These are phyloP conservation scores for Physocephala rufipes DNA, from an alignment of 2,888 invertebrate species.

Conservation along the genomic window DNA sequence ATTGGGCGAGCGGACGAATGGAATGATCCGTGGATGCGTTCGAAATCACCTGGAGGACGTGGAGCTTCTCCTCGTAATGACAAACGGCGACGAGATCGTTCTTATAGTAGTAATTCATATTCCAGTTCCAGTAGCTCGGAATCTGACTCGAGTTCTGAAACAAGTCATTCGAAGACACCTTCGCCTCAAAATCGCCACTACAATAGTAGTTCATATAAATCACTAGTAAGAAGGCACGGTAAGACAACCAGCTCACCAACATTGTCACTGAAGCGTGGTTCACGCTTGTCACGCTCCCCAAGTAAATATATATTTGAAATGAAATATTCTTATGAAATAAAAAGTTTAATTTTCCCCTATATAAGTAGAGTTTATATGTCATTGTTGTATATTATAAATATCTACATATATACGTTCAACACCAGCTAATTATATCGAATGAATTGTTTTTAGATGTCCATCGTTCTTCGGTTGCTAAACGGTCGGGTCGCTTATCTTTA, in stretches of 20 bases:
- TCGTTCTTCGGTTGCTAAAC: constrained; percentile 52
- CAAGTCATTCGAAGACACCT: constrained; percentile 61
- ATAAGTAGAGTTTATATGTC: too few species aligned
- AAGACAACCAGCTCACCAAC: constrained; percentile 57
- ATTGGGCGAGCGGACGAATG: constrained; percentile 82
- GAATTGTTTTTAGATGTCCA: constrained; percentile 46
- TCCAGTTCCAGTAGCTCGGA: constrained; percentile 73
- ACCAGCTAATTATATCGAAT: not conserved
- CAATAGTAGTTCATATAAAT: constrained; percentile 56
- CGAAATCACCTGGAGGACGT: constrained; percentile 72
- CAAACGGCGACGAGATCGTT: constrained; percentile 59
- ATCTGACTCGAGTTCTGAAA: constrained; percentile 74
- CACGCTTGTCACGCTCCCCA: constrained; percentile 57
- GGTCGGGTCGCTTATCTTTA: constrained; percentile 55
- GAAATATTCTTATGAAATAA: too few species aligned
- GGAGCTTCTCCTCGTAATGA: constrained; percentile 58
- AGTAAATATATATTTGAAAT: too few species aligned
- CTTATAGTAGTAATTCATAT: constrained; percentile 65
- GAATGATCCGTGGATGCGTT: constrained; percentile 95
- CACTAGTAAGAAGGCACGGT: constrained; percentile 53
- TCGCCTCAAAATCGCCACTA: constrained; percentile 60
- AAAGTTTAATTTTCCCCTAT: too few species aligned
- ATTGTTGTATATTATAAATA: not conserved
- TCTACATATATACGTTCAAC: not conserved
- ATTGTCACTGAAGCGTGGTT: constrained; percentile 47